A percentile compares a stretch with the other conserved stretches of the same genome.
These are phyloP conservation scores for Acrobasis consociella DNA, from an alignment of 2,888 invertebrate genomes.

Conservation along the genomic window DNA sequence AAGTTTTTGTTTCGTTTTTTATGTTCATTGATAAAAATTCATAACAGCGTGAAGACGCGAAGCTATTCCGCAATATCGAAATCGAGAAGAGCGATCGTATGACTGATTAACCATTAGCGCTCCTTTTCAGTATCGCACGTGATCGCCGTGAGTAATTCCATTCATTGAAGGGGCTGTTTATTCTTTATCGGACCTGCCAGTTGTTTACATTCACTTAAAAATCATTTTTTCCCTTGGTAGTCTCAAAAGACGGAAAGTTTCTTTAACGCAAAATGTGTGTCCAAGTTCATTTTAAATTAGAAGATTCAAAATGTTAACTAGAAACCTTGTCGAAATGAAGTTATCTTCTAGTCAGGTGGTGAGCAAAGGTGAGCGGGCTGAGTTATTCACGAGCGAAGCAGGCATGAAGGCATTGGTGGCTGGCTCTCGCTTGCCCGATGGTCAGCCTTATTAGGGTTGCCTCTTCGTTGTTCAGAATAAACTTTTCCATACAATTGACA, in stretches of 20 bases:
- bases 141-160: slow-evolving; percentile 59
- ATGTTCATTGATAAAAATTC: slow-evolving; percentile 68
- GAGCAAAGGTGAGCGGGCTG: slow-evolving; percentile 20
- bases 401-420: slow-evolving; percentile 39
- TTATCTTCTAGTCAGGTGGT: slow-evolving; percentile 18
- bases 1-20: slow-evolving; percentile 56
- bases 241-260: neutral
- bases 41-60: slow-evolving; percentile 58
- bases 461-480: neutral
- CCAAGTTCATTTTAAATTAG: neutral
- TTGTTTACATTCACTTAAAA: neutral
- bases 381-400: slow-evolving; percentile 39
- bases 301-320: neutral
- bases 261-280: neutral
- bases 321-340: slow-evolving; percentile 14
- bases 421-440: slow-evolving; percentile 22
- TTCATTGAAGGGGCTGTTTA: slow-evolving; percentile 62
- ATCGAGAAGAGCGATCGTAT: slow-evolving; percentile 58
- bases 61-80: slow-evolving; percentile 56
- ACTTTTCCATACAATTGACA: no score
- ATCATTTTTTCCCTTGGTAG: neutral
- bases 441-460: slow-evolving; percentile 20
- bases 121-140: slow-evolving; percentile 70
- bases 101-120: slow-evolving; percentile 71
- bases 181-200: slow-evolving; percentile 37